phyloP scores from a whole-genome alignment of 2,113 vertebrate genomes.

The Aldabrachelys gigantea region DNA sequence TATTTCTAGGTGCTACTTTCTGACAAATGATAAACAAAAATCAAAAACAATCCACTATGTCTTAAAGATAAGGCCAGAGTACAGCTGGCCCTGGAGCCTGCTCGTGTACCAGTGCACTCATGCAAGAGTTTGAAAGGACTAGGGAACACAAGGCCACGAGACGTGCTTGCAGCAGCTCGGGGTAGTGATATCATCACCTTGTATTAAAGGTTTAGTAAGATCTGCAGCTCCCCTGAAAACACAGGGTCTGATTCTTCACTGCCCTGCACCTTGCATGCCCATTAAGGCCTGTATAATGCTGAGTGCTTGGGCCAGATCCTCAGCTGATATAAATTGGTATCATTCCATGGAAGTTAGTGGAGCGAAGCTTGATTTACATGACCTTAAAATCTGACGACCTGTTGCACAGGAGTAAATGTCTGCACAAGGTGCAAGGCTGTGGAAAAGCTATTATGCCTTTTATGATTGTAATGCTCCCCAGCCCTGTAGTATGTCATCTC shows the following conservation, averaged over 20 bases:
- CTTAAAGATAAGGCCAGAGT: not conserved
- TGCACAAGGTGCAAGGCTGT: not conserved
- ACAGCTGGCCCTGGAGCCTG: not conserved
- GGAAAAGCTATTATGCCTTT: not conserved
- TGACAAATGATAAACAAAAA: fast-evolving
- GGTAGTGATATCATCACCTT: not conserved
- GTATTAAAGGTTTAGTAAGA: not conserved
- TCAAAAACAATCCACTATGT: not conserved
- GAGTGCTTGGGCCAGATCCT: not conserved
- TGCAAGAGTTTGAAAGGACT: not conserved
- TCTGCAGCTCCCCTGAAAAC: not conserved
- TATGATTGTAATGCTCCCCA: not conserved
- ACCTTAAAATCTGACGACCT: not conserved
- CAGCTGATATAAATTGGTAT: not conserved
- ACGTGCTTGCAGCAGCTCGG: not conserved
- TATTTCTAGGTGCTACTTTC: not conserved
- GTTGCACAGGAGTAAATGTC: not conserved
- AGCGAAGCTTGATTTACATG: not conserved
- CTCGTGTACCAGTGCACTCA: not conserved
- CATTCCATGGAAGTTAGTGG: not conserved
- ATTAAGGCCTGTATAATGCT: not conserved
- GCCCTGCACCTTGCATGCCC: not conserved
- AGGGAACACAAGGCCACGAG: not conserved
- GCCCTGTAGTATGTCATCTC: not conserved
- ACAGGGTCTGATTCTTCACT: not conserved